phyloP scores from a whole-genome alignment of 2,797 vertebrate species.

The Poecilia velifera region DNA sequence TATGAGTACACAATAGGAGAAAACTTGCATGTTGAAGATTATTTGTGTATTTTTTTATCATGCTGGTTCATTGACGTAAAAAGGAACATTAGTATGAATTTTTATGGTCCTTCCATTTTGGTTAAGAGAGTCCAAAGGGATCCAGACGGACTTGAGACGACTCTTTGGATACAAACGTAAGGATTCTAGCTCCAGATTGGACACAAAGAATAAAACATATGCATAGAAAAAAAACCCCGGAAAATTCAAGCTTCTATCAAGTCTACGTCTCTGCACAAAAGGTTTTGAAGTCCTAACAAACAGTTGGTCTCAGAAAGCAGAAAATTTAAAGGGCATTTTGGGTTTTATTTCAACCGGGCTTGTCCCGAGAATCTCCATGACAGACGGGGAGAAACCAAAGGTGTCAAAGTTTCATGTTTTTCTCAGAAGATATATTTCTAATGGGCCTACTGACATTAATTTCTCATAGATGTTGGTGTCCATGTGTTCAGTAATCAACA shows the following conservation, averaged over 20 bases:
- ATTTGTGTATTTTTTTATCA: conserved; percentile 39
- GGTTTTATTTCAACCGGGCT: background rate
- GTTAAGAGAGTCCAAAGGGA: conserved; percentile 8
- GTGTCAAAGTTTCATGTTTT: background rate
- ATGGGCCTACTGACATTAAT: background rate
- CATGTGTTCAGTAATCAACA: background rate
- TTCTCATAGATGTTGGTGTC: too few relatives aligned
- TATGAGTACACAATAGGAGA: conserved; percentile 36
- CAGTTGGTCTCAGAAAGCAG: conserved; percentile 9
- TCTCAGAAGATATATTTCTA: background rate
- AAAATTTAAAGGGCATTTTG: conserved; percentile 2
- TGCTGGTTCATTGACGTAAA: conserved; percentile 54
- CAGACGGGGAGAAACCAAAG: background rate
- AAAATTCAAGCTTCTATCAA: conserved; percentile 14
- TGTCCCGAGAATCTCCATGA: background rate
- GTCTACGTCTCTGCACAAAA: conserved; percentile 18
- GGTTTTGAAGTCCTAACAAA: conserved; percentile 12
- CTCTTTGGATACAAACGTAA: conserved; percentile 24
- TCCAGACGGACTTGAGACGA: conserved; percentile 31
- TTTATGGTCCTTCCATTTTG: background rate
- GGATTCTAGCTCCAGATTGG: conserved; percentile 13
- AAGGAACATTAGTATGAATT: conserved; percentile 41
- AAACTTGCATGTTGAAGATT: conserved; percentile 9
- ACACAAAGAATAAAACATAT: conserved; percentile 24
- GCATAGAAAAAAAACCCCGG: conserved; percentile 38